These are phyloP conservation scores for Pelobates fuscus DNA, from an alignment of 2,113 vertebrate genomes.

Conservation along the genomic window DNA sequence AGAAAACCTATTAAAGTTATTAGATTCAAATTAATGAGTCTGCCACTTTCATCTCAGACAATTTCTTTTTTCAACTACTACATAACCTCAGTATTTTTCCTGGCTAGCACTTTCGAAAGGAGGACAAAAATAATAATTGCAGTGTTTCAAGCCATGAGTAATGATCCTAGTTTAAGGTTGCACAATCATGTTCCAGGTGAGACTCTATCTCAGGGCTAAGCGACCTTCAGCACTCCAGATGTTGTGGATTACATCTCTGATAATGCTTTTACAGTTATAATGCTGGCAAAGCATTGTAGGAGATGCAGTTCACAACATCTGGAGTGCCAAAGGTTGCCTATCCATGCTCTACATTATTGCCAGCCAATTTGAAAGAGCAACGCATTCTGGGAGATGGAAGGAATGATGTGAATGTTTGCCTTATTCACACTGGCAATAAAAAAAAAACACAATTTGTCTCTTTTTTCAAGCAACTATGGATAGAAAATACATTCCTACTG, in stretches of 20 bases:
- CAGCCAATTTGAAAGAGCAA: not conserved
- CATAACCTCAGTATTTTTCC: not conserved
- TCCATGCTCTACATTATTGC: too few species aligned
- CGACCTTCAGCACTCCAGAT: too few species aligned
- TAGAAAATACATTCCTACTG: too few species aligned
- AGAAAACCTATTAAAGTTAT: constrained; percentile 18
- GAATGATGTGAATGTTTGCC: constrained; percentile 1
- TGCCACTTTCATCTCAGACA: not conserved
- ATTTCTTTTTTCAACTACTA: constrained; percentile 27
- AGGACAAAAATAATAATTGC: not conserved
- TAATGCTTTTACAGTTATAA: too few species aligned
- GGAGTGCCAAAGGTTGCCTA: too few species aligned
- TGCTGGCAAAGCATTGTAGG: too few species aligned
- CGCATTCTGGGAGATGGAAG: not conserved
- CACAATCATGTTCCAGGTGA: constrained; percentile 17
- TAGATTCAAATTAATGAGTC: constrained; percentile 25
- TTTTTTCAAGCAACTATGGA: too few species aligned
- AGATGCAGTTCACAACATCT: too few species aligned
- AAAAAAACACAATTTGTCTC: too few species aligned
- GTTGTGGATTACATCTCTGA: too few species aligned
- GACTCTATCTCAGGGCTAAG: too few species aligned
- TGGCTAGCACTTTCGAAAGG: constrained; percentile 12
- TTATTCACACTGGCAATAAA: too few species aligned
- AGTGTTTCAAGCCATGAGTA: constrained; percentile 2
- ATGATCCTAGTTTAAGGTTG: constrained; percentile 19